A percentile compares a stretch with the other conserved stretches of the same genome.
Conservation (phyloP, 1,140 invertebrate genomes). For the Alviniconcha marisindica region DNA sequence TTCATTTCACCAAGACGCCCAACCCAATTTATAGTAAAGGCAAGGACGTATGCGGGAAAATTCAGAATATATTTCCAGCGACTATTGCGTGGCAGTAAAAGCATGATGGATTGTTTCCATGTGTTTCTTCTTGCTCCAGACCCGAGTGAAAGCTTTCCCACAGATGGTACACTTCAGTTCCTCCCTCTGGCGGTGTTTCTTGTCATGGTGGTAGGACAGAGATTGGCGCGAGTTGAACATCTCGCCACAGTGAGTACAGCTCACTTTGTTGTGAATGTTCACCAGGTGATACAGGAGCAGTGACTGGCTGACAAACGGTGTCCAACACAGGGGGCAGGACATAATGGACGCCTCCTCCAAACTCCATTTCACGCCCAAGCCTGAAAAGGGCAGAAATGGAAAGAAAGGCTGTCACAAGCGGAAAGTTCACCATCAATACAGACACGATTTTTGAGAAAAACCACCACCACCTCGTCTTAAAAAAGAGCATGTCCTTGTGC, state of each 20-base stretch:
- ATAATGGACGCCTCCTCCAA: neutral
- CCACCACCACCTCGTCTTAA: too few species aligned
- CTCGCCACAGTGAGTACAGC: constrained; percentile 4
- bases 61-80: too few species aligned
- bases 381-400: neutral
- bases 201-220: constrained; percentile 9
- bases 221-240: constrained; percentile 18
- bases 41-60: too few species aligned
- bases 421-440: too few species aligned
- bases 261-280: neutral
- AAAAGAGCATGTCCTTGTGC: too few species aligned
- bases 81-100: neutral
- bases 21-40: too few species aligned
- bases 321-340: neutral
- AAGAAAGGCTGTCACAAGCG: too few species aligned
- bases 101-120: neutral
- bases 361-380: neutral
- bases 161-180: neutral
- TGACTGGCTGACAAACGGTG: neutral
- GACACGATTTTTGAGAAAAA: too few species aligned
- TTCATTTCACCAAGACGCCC: too few species aligned
- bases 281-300: neutral
- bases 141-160: neutral
- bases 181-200: neutral
- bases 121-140: constrained; percentile 21